Evolutionary conservation across 2,797 vertebrate species (phyloP), one percentile per base, ranked within the genome.

Genomic region (Arctocebus calabarensis): DNA sequence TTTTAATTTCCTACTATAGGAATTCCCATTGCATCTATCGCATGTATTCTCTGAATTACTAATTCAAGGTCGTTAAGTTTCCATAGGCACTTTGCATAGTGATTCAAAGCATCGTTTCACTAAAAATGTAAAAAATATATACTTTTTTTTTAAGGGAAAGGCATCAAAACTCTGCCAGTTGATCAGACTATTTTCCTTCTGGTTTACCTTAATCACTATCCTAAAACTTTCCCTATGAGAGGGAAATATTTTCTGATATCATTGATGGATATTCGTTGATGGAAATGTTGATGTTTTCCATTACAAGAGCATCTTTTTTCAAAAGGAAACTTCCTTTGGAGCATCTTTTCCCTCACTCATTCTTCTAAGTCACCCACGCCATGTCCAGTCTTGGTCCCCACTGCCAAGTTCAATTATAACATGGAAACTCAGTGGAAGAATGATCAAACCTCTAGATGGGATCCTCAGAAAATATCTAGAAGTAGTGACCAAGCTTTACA

Each of bases 221-320:
- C 68, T 70, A 5, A n/a, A 2, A 43, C 92, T 48, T 78, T 66
- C 43, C 29, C 90, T 87, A 43, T 32, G 62, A 32, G 57, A 59
- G 14, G n/a, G n/a, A 59, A 20, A 11, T 29, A 22, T 29, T 66
- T 94, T 89, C 91, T 84, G 78, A 78, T 59, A 85, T 40, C 55
- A 7, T 40, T 40, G 40, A 40, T 40, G 40, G 40, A 23, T 25
- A 61, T 84, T 55, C 52, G 23, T 8, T 61, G 48, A 74, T 70
- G 62, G 87, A 87, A 94, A 78, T 22, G 5, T 29, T 11, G 66
- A 32, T 25, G 10, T 59, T 82, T 86, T 37, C 16, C 16, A 48
- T 81, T 55, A 55, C 23, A 55, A 73, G 84, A 79, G 11, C 19
- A 16, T 91, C 78, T 91, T 81, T 86, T 75, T 71, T 95, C 74